A percentile compares a stretch with the other conserved stretches of the same genome.
Evolutionary conservation across 2,113 vertebrate species (phyloP).

Genomic region (Scartelaos histophorus): DNA sequence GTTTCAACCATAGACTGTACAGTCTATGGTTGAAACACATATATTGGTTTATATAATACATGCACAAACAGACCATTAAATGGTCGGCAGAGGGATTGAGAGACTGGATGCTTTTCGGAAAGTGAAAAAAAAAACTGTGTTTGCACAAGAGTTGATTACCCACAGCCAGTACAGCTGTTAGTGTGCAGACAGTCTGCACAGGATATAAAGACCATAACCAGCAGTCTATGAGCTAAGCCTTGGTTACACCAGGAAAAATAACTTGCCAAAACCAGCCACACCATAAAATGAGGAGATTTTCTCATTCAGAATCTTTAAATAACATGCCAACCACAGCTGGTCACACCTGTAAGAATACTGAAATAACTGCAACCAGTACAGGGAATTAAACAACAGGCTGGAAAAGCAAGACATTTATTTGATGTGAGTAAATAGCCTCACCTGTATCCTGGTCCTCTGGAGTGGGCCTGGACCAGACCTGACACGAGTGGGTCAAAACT

Average conservation of each 20-base stretch:
- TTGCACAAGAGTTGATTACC: slow-evolving; percentile 9
- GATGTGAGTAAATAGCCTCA: slow-evolving; percentile 18
- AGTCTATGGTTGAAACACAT: neutral
- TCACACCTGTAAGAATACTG: slow-evolving; percentile 7
- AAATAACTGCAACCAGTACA: neutral
- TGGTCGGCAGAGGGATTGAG: neutral
- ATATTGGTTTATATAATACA: slow-evolving; percentile 1
- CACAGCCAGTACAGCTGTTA: slow-evolving; percentile 29
- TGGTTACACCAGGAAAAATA: slow-evolving; percentile 31
- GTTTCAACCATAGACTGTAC: too few relatives aligned
- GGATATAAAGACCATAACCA: slow-evolving; percentile 47
- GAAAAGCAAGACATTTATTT: slow-evolving; percentile 2
- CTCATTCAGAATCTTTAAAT: slow-evolving; percentile 36
- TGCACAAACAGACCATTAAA: slow-evolving; percentile 2
- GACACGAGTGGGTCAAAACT: slow-evolving; percentile 44
- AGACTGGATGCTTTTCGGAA: slow-evolving; percentile 1
- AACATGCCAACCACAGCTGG: slow-evolving; percentile 12
- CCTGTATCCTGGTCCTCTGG: slow-evolving; percentile 50
- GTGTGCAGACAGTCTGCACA: slow-evolving; percentile 34
- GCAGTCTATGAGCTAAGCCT: slow-evolving; percentile 34
- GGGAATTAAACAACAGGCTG: neutral
- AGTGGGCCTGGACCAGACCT: slow-evolving; percentile 42
- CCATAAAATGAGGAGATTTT: slow-evolving; percentile 30
- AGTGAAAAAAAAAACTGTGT: slow-evolving; percentile 9
- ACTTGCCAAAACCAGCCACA: slow-evolving; percentile 34